These are phyloP conservation scores for Hippocampus comes DNA, from an alignment of 2,113 vertebrate species.

Conservation along the genomic window DNA sequence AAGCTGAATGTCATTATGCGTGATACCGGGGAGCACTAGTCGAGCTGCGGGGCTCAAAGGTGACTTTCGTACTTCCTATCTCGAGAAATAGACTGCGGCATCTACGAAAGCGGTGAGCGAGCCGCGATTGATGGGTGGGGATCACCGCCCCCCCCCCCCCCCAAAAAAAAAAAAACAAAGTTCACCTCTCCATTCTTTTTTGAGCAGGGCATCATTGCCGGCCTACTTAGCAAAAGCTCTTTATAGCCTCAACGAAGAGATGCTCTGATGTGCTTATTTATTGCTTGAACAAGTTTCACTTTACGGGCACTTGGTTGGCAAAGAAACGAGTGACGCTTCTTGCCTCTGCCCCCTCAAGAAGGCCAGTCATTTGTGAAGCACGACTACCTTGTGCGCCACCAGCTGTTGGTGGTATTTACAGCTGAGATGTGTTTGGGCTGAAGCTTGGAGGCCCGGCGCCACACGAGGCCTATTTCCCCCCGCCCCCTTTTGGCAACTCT, in stretches of 20 bases:
- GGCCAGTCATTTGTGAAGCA: conserved; percentile 69
- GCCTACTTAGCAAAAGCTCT: neutral
- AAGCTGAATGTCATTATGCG: conserved; percentile 77
- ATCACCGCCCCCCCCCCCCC: no score
- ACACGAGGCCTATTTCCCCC: conserved; percentile 42
- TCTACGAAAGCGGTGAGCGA: conserved; percentile 38
- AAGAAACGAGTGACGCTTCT: conserved; percentile 30
- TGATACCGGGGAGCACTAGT: conserved; percentile 76
- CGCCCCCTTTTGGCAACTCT: conserved; percentile 51
- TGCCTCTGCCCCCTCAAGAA: conserved; percentile 40
- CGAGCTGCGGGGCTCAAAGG: conserved; percentile 83
- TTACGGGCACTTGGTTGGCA: conserved; percentile 34
- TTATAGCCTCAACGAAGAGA: conserved; percentile 11
- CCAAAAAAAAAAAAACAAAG: conserved; percentile 26
- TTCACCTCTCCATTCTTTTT: conserved; percentile 36
- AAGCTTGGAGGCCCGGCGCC: conserved; percentile 38
- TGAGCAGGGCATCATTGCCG: conserved; percentile 4
- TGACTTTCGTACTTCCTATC: conserved; percentile 82
- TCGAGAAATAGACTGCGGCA: conserved; percentile 54
- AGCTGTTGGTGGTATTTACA: conserved; percentile 80
- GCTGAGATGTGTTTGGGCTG: conserved; percentile 62
- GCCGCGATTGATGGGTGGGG: neutral
- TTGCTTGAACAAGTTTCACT: conserved; percentile 14
- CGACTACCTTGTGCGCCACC: conserved; percentile 72
- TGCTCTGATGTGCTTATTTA: conserved; percentile 2